Conservation (phyloP, 1,140 invertebrate genomes). For the Bombus vancouverensis region DNA sequence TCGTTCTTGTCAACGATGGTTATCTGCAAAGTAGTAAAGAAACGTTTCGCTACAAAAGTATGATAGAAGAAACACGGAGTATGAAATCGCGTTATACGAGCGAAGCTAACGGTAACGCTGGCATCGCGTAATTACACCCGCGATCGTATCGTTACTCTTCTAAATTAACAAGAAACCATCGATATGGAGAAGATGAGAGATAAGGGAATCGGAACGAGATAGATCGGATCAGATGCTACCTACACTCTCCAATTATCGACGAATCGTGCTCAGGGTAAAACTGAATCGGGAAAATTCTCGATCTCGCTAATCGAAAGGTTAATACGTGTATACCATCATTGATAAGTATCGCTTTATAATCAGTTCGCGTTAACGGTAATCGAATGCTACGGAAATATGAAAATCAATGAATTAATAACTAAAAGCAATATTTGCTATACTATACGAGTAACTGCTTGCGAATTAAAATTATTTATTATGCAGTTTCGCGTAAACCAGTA, state of each 20-base stretch:
- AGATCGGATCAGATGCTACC: conserved; percentile 9
- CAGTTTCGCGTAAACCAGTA: background rate
- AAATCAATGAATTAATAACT: too few relatives aligned
- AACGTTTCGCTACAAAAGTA: too few relatives aligned
- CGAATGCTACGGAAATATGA: background rate
- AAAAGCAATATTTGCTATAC: background rate
- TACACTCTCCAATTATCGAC: background rate
- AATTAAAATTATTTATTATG: background rate
- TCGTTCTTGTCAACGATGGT: background rate
- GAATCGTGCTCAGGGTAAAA: background rate
- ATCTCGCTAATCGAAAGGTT: conserved; percentile 10
- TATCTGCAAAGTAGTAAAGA: background rate
- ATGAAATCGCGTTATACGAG: background rate
- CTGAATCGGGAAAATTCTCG: background rate
- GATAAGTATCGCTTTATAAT: background rate
- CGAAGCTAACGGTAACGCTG: background rate
- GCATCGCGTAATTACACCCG: background rate
- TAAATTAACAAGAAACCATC: conserved; percentile 27
- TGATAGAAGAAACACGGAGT: background rate
- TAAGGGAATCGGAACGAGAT: background rate
- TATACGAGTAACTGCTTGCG: background rate
- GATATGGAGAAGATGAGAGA: background rate
- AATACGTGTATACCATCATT: too few relatives aligned
- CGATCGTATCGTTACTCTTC: background rate
- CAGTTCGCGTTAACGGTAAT: background rate